Conservation (phyloP, 1,140 invertebrate genomes). For the Leptinotarsa defecta region DNA sequence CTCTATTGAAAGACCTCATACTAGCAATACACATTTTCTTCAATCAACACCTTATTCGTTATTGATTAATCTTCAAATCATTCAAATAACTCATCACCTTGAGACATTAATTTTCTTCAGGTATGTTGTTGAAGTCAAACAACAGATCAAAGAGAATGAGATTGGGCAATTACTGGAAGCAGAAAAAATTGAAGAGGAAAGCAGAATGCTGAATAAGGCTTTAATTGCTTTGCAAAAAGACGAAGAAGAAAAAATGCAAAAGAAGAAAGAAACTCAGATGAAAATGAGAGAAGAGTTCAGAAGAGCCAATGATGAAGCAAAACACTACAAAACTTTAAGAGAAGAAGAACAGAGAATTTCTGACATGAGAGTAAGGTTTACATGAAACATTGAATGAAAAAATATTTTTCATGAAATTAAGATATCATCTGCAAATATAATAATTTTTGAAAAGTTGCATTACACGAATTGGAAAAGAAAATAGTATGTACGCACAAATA, state of each 20-base stretch:
- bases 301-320: constrained; percentile 63
- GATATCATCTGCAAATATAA: background rate
- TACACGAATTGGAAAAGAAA: background rate
- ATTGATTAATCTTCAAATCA: too few species aligned
- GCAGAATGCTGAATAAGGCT: constrained; percentile 63
- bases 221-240: constrained; percentile 61
- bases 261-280: constrained; percentile 54
- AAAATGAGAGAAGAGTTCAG: constrained; percentile 61
- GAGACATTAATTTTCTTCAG: background rate
- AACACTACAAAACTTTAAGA: constrained; percentile 62
- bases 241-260: constrained; percentile 57
- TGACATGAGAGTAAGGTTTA: constrained; percentile 59
- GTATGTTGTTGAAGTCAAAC: constrained; percentile 57
- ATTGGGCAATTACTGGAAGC: constrained; percentile 64
- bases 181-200: constrained; percentile 69
- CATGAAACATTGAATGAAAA: background rate
- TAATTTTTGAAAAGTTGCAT: background rate
- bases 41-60: too few species aligned
- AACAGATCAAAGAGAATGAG: constrained; percentile 67
- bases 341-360: constrained; percentile 65
- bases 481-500: background rate
- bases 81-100: too few species aligned
- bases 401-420: background rate
- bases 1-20: too few species aligned
- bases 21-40: too few species aligned